A percentile compares a stretch with the other conserved stretches of the same genome.
Evolutionary conservation across 37 sponge, comb jelly and placozoan species (phyloP).

Genomic region (Lycopodina hypogea): DNA sequence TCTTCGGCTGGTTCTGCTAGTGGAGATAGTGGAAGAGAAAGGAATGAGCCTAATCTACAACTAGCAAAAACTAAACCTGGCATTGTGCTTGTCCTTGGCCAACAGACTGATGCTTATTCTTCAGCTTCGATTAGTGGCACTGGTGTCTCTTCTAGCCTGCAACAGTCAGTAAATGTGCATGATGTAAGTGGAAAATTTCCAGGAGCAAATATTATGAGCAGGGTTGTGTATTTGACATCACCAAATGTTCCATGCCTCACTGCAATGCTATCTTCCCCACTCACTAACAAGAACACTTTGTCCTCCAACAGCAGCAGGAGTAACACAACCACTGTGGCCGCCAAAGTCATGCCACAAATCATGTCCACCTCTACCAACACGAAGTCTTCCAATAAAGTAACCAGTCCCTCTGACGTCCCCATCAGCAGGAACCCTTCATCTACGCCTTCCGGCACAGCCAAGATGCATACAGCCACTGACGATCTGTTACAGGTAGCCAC

Average conservation of each 20-base stretch:
- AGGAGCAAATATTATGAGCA: background rate
- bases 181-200: background rate
- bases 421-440: slow-evolving; percentile 31
- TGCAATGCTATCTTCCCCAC: background rate
- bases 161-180: slow-evolving; percentile 29
- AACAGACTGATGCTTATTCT: background rate
- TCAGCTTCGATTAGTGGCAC: background rate
- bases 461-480: background rate
- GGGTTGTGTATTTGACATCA: background rate
- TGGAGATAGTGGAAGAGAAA: background rate
- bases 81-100: slow-evolving; percentile 48
- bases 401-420: slow-evolving; percentile 19
- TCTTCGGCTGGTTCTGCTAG: background rate
- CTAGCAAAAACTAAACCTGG: slow-evolving; percentile 10
- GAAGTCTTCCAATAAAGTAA: slow-evolving; percentile 1
- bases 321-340: background rate
- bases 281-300: background rate
- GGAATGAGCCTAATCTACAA: background rate
- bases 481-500: slow-evolving; percentile 26
- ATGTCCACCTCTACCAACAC: background rate
- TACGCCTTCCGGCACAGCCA: slow-evolving; percentile 20
- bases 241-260: slow-evolving; percentile 23
- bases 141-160: slow-evolving; percentile 49
- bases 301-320: background rate
- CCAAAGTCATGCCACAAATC: background rate